A percentile compares a stretch with the other conserved stretches of the same genome.
Evolutionary conservation across 2,113 vertebrate species (phyloP).

Genomic region (Reinhardtius hippoglossoides): DNA sequence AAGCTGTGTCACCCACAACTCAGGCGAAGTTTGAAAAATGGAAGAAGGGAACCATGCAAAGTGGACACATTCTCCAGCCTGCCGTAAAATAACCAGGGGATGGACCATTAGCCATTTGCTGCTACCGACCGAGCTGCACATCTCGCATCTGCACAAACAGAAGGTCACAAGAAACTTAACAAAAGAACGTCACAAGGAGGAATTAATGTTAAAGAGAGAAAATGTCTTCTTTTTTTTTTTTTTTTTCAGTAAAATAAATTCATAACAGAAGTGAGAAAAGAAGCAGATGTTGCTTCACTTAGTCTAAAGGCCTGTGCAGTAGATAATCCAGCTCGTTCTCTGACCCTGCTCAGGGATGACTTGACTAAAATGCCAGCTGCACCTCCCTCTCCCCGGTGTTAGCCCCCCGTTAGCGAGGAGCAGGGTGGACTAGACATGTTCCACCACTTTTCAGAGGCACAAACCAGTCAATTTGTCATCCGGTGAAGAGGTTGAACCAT

Average conservation of each 20-base stretch:
- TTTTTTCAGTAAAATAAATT: too few species aligned
- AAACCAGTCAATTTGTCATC: slow-evolving; percentile 82
- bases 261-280: too few species aligned
- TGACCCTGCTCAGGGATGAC: slow-evolving; percentile 18
- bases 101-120: slow-evolving; percentile 77
- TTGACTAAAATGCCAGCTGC: slow-evolving; percentile 57
- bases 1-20: slow-evolving; percentile 73
- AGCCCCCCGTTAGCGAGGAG: slow-evolving; percentile 49
- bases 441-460: slow-evolving; percentile 66
- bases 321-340: slow-evolving; percentile 32
- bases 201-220: slow-evolving; percentile 21
- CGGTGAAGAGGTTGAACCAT: slow-evolving; percentile 79
- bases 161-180: slow-evolving; percentile 70
- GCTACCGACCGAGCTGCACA: slow-evolving; percentile 64
- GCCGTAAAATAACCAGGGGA: slow-evolving; percentile 80
- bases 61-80: slow-evolving; percentile 80
- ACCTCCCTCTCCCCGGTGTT: slow-evolving; percentile 20
- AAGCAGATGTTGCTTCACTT: background rate
- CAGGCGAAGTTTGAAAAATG: slow-evolving; percentile 76
- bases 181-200: slow-evolving; percentile 35
- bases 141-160: slow-evolving; percentile 71
- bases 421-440: slow-evolving; percentile 53
- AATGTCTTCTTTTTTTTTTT: too few species aligned
- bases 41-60: slow-evolving; percentile 81
- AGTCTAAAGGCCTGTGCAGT: background rate